A percentile compares a stretch with the other conserved stretches of the same genome.
These are phyloP conservation scores for Sciurus niger DNA, from an alignment of 2,113 vertebrate species.

Conservation along the genomic window DNA sequence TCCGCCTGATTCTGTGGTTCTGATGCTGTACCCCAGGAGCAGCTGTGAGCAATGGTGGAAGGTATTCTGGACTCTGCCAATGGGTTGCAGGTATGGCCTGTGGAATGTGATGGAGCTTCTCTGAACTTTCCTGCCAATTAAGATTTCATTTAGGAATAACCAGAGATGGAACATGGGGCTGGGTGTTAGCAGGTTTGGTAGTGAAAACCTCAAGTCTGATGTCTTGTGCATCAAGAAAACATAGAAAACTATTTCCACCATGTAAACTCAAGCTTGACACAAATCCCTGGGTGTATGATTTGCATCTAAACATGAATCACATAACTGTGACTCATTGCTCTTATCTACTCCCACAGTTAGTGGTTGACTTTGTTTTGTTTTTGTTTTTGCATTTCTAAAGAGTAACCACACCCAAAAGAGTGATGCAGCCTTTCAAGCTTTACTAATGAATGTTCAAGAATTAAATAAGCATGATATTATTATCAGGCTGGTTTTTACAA, in stretches of 20 bases:
- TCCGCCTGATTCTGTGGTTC: conserved; percentile 12
- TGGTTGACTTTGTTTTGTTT: background rate
- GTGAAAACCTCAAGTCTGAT: conserved; percentile 62
- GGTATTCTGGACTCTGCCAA: conserved; percentile 11
- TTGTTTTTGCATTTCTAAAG: background rate
- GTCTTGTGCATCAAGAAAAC: conserved; percentile 23
- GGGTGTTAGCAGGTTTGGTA: background rate
- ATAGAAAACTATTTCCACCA: conserved; percentile 44
- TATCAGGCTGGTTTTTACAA: background rate
- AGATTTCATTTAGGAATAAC: conserved; percentile 57
- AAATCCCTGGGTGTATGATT: conserved; percentile 8
- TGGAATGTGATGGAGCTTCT: background rate
- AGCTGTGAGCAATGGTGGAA: background rate
- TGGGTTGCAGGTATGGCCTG: conserved; percentile 1
- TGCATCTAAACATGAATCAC: background rate
- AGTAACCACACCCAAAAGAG: background rate
- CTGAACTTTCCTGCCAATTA: conserved; percentile 51
- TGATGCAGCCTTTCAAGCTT: background rate
- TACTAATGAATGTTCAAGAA: background rate
- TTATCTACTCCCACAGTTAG: background rate
- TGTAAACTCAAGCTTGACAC: conserved; percentile 31
- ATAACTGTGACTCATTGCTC: conserved; percentile 16
- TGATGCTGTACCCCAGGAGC: background rate
- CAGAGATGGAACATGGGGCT: background rate
- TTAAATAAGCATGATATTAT: background rate